Conservation (phyloP, 1,140 invertebrate genomes). For the Drosophila gunungcola region DNA sequence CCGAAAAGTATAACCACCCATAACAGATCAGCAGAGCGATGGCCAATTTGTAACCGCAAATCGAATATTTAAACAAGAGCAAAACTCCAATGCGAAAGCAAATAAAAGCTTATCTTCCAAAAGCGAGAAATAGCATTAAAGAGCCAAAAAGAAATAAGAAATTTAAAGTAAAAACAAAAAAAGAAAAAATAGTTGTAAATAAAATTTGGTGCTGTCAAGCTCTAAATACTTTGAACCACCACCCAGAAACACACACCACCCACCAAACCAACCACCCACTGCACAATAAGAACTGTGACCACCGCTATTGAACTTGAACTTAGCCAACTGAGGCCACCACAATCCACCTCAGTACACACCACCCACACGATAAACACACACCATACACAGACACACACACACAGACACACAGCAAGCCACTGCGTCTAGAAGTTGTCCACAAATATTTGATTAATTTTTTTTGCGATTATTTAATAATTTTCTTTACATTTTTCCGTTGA, state of each 20-base stretch:
- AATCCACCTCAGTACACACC: constrained; percentile 9
- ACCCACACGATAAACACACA: constrained; percentile 22
- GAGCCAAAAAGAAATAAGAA: constrained; percentile 12
- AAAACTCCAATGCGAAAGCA: constrained; percentile 38
- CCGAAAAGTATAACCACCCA: constrained; percentile 6
- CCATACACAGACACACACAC: constrained; percentile 14
- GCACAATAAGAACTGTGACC: constrained; percentile 70
- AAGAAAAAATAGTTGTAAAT: constrained; percentile 41
- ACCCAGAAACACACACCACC: constrained; percentile 30
- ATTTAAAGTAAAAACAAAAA: constrained; percentile 6
- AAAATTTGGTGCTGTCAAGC: constrained; percentile 36
- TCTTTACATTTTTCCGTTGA: constrained; percentile 16
- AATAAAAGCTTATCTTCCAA: constrained; percentile 31
- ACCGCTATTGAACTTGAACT: constrained; percentile 65
- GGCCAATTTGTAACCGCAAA: constrained; percentile 23
- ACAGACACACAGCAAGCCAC: constrained; percentile 25
- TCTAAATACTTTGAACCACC: constrained; percentile 32
- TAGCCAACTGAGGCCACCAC: constrained; percentile 48
- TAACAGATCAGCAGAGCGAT: constrained; percentile 23
- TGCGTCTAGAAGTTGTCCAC: constrained; percentile 44
- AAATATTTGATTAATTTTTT: constrained; percentile 29
- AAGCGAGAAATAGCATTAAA: constrained; percentile 25
- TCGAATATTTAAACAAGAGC: constrained; percentile 29
- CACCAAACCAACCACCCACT: constrained; percentile 51
- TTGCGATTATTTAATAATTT: constrained; percentile 32